These are phyloP conservation scores for Oreochromis spilurus DNA, from an alignment of 2,113 vertebrate species.

Conservation along the genomic window DNA sequence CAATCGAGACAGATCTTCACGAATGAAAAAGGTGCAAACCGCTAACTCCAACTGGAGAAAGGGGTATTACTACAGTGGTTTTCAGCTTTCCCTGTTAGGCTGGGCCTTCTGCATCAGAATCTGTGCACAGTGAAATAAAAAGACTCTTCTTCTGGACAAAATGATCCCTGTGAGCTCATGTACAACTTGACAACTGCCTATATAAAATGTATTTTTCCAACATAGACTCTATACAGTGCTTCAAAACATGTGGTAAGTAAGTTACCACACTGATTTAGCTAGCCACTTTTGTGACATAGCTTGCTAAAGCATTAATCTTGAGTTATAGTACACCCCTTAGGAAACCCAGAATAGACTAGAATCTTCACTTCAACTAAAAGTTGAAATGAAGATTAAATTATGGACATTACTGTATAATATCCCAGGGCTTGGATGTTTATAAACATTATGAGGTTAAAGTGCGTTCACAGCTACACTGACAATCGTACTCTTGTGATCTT, in stretches of 20 bases:
- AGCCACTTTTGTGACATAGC: not conserved
- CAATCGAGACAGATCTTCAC: not conserved
- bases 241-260: not conserved
- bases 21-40: not conserved
- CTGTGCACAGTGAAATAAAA: not conserved
- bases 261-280: not conserved
- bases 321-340: not conserved
- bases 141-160: not conserved
- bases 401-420: not conserved
- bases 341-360: not conserved
- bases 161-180: not conserved
- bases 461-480: not conserved
- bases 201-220: not conserved
- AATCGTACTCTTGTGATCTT: constrained; percentile 24
- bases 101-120: not conserved
- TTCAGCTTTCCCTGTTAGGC: not conserved
- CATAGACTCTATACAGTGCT: not conserved
- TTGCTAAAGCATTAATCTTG: not conserved
- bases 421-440: not conserved
- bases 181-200: not conserved
- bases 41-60: not conserved
- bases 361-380: not conserved
- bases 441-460: not conserved
- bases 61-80: not conserved
- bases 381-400: not conserved